These are phyloP conservation scores for Solenodon paradoxus DNA, from an alignment of 2,113 vertebrate genomes.

Conservation along the genomic window DNA sequence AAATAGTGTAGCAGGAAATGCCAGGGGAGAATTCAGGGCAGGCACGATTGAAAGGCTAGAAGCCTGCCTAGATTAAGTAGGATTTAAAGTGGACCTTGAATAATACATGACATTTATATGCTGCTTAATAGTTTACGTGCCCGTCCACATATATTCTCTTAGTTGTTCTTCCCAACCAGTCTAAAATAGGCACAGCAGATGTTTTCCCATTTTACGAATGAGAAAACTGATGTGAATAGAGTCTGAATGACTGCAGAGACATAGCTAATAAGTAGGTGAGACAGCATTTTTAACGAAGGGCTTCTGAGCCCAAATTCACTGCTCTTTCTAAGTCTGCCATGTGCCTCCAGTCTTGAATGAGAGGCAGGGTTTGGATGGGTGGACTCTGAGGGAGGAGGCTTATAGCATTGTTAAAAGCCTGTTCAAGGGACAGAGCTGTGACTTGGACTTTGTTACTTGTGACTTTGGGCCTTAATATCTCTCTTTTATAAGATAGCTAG, in stretches of 20 bases:
- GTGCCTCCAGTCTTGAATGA: neutral
- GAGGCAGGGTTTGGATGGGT: neutral
- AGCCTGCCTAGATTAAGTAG: neutral
- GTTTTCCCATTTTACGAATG: neutral
- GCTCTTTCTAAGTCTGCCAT: neutral
- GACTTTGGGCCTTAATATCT: neutral
- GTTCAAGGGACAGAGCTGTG: neutral
- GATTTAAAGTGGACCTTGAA: slow-evolving; percentile 8
- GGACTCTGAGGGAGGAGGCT: neutral
- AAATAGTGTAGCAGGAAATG: neutral
- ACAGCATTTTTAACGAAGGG: neutral
- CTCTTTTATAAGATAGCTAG: neutral
- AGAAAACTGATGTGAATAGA: neutral
- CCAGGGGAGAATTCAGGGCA: neutral
- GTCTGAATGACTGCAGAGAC: neutral
- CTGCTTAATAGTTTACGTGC: neutral
- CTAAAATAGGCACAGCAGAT: neutral
- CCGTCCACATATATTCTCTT: neutral
- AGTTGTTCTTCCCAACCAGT: neutral
- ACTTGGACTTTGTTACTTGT: neutral
- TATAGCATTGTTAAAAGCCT: neutral
- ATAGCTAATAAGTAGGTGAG: neutral
- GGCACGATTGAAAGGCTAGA: slow-evolving; percentile 1
- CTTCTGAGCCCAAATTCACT: neutral
- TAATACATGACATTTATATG: neutral